Evolutionary conservation across 2,888 invertebrate species (phyloP).

Genomic region (Ryuthela nishihirai): DNA sequence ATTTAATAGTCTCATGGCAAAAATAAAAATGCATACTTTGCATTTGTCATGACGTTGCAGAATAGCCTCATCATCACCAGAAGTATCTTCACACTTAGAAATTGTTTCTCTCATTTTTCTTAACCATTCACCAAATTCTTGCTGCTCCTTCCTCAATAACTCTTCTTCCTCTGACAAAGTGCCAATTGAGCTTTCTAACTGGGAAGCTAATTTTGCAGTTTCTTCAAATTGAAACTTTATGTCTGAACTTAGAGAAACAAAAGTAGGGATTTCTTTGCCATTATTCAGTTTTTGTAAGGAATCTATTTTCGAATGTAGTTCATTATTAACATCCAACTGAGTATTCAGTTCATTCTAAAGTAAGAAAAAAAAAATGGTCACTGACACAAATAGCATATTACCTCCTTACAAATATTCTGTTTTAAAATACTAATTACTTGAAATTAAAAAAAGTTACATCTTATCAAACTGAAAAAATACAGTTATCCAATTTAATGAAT

Average conservation of each 20-base stretch:
- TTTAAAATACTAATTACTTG: too few relatives aligned
- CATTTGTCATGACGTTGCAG: slow-evolving; percentile 72
- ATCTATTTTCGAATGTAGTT: slow-evolving; percentile 68
- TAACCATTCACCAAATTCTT: slow-evolving; percentile 37
- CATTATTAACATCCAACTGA: slow-evolving; percentile 69
- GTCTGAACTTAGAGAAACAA: slow-evolving; percentile 40
- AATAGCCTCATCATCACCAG: slow-evolving; percentile 64
- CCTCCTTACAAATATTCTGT: too few relatives aligned
- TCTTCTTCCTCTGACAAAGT: slow-evolving; percentile 58
- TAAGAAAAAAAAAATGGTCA: slow-evolving; percentile 1
- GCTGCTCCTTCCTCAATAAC: slow-evolving; percentile 30
- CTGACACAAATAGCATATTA: too few relatives aligned
- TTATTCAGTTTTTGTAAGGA: slow-evolving; percentile 47
- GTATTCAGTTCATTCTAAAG: slow-evolving; percentile 67
- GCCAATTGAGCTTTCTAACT: slow-evolving; percentile 67
- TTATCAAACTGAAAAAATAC: too few relatives aligned
- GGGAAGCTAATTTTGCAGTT: slow-evolving; percentile 67
- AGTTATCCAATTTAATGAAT: too few relatives aligned
- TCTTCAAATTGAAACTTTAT: slow-evolving; percentile 62
- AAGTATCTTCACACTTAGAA: slow-evolving; percentile 38
- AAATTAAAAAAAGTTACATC: too few relatives aligned
- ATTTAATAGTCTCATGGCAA: background rate
- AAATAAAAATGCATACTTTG: slow-evolving; percentile 52
- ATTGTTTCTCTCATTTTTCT: slow-evolving; percentile 33
- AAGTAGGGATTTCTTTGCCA: slow-evolving; percentile 60